Evolutionary conservation across 2,888 invertebrate genomes (phyloP), one percentile per base, ranked within the genome.

Genomic region (Augochlorella aurata): DNA sequence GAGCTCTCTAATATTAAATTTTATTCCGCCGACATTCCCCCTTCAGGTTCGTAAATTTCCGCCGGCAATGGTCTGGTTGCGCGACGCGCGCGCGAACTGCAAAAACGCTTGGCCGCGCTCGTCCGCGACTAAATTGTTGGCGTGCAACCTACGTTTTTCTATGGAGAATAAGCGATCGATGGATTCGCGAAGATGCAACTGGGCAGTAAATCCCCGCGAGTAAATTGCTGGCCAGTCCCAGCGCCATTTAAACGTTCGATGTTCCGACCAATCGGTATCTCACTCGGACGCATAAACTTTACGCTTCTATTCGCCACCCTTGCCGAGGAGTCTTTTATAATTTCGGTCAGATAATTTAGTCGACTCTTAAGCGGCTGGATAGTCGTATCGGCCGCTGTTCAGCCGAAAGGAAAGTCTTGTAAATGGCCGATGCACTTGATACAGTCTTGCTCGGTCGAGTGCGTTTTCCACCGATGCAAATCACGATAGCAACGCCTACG

Each of bases 1-100:
- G 68, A 65, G 47, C 54, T 66, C 72, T 66, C 69, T 65, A 61
- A 70, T 82, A 82, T 82, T 82, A 78, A 82, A 83, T 82, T 83
- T 78, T 73, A 82, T 82, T 65, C 69, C 29, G 21, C 45, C 29
- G 24, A 50, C 77, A 72, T 81, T 66, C 58, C 74, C 12, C n/a
- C 14, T 29, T 10, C 65, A 10, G 18, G 54, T 75, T 66, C 81
- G 77, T 82, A 81, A 81, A 81, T 82, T 82, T 77, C 58, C 54
- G 12, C 7, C 47, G 10, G 47, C 47, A 1, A 12, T 21, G 24
- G 8, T 24, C 8, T 58, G 24, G 14, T 2, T 16, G 58, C 16
- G 24, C 8, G 58, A 16, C 24, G 14, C 24, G 24, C 24, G 58
- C 16, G 58, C 58, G 24, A 58, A 29, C 14, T 58, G 58, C 24